Conservation (phyloP, 2,113 vertebrate genomes). For the Danionella cerebrum region DNA sequence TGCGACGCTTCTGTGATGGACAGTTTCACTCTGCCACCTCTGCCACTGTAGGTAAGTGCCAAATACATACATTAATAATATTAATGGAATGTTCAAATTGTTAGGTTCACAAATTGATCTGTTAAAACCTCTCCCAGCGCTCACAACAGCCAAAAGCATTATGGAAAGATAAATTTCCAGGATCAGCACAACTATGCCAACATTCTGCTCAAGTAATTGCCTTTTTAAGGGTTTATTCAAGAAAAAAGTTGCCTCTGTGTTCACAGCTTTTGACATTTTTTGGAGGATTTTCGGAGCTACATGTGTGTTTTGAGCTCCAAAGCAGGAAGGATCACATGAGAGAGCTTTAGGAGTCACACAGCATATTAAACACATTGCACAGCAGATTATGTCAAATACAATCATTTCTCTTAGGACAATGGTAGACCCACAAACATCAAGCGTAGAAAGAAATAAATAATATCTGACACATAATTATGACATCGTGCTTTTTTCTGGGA, state of each 20-base stretch:
- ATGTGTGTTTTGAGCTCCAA: background rate
- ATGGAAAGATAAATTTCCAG: too few species aligned
- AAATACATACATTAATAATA: too few species aligned
- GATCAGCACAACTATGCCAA: too few species aligned
- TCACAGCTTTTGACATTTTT: background rate
- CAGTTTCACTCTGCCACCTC: constrained; percentile 68
- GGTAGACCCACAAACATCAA: too few species aligned
- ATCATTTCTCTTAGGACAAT: constrained; percentile 16
- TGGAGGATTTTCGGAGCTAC: background rate
- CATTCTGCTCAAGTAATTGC: too few species aligned
- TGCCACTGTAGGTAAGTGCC: constrained; percentile 86
- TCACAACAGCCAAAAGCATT: too few species aligned
- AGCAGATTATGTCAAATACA: constrained; percentile 54
- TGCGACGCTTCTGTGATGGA: constrained; percentile 79
- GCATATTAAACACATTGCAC: constrained; percentile 45
- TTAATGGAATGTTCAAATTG: too few species aligned
- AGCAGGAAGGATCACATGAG: constrained; percentile 51
- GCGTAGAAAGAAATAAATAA: too few species aligned
- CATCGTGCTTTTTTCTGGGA: too few species aligned
- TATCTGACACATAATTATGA: too few species aligned
- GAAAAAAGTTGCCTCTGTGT: background rate
- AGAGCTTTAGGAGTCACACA: constrained; percentile 53
- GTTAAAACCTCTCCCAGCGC: too few species aligned
- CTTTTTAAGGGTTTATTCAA: background rate
- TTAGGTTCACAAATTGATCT: too few species aligned